Base-by-base conservation (phyloP, 1,140 invertebrate genomes). In the Pararge aegeria region DNA sequence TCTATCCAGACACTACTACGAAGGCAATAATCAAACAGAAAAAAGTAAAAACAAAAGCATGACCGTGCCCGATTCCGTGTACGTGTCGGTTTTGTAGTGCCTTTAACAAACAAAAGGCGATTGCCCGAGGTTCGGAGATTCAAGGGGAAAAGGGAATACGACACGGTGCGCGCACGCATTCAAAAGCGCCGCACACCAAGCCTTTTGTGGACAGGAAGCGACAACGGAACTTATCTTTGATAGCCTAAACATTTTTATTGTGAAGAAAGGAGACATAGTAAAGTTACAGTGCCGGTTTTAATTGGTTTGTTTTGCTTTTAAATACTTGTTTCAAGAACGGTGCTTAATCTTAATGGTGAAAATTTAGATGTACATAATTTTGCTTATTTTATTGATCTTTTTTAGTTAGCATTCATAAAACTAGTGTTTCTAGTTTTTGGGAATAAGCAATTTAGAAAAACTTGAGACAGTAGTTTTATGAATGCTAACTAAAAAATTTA, bases 101-200 rank as follows among this genome's bases (percentile, higher is more conserved):
- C 67, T 79, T 83, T 77, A 79, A 78, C 77, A 83, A 85, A 87
- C 78, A 85, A 87, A 81, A 81, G 76, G 63, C 69, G 68, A 73
- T 76, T 64, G 75, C 70, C 61, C 66, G 60, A 65, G 72, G 68
- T 66, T 58, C 60, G 51, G 66, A 61, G 71, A 57, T 66, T 50
- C 61, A 56, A 61, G 19, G 61, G 66, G 65, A 56, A 40, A 52
- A 64, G 51, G 60, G 55, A 50, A 54, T 24, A 49, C 63, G 80
- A 77, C 71, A 79, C 80, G 75, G 61, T 77, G 68, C 72, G 55
- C 65, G 64, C 58, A 53, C 68, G 66, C 71, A 80, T 64, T 84
- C 80, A 85, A 87, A 87, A 75, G 75, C 64, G 75, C 80, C 80
- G 82, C 73, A 68, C 59, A 46, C 55, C 34, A 44, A 51, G 16